These are phyloP conservation scores for Phoenoteleia sp. DNA, from an alignment of 2,888 invertebrate genomes.

Conservation along the genomic window DNA sequence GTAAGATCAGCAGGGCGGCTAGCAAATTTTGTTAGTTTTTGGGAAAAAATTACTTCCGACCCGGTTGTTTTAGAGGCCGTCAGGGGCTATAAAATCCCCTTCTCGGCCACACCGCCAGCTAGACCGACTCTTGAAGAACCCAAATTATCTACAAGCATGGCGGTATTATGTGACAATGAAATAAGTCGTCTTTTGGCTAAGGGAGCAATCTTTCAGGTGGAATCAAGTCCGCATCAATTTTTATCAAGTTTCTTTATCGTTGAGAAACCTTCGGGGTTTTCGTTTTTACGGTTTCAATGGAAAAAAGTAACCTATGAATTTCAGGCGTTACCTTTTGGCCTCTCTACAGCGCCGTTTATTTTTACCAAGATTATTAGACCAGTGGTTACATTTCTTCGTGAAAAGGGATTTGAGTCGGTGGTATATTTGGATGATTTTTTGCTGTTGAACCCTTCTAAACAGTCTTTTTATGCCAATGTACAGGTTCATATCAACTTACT, in stretches of 20 bases:
- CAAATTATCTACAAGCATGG: not conserved
- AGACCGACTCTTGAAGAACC: conserved; percentile 11
- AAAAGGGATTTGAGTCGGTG: not conserved
- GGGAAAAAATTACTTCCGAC: not conserved
- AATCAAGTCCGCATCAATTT: conserved; percentile 10
- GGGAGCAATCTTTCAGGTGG: not conserved
- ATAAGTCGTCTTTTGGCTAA: not conserved
- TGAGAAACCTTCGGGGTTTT: conserved; percentile 8
- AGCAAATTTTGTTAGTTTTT: not conserved
- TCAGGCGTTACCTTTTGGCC: not conserved
- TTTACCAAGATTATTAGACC: conserved; percentile 24
- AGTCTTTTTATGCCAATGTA: not conserved
- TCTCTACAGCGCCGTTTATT: conserved; percentile 14
- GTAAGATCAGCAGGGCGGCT: conserved; percentile 26
- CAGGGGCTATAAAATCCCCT: conserved; percentile 25
- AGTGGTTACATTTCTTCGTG: not conserved
- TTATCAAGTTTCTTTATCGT: not conserved
- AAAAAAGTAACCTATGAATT: not conserved
- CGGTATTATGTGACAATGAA: not conserved
- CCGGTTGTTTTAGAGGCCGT: conserved; percentile 4
- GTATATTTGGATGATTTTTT: conserved; percentile 41
- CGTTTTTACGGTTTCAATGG: conserved; percentile 44
- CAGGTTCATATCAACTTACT: not conserved
- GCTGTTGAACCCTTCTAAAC: not conserved
- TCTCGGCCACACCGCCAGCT: not conserved